Percentiles rank a stretch among this genome's conserved stretches.
Evolutionary conservation across 2,888 invertebrate genomes (phyloP).

Genomic region (Dryocosmus kuriphilus): DNA sequence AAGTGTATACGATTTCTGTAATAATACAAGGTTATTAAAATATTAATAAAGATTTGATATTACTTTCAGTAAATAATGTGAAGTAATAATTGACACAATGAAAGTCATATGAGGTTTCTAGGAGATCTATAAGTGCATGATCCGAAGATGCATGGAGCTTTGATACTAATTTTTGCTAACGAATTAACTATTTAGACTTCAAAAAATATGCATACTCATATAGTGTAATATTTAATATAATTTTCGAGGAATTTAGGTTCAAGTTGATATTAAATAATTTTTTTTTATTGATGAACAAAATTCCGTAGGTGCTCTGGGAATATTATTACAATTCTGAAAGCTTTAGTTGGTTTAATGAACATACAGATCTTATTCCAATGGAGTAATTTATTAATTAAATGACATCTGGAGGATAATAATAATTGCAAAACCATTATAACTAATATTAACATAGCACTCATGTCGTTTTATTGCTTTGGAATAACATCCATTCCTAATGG

Average conservation of each 20-base stretch:
- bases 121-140: conserved; percentile 15
- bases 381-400: too few relatives aligned
- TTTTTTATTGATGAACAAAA: too few relatives aligned
- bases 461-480: conserved; percentile 2
- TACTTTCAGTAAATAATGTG: background rate
- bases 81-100: background rate
- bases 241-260: too few relatives aligned
- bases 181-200: background rate
- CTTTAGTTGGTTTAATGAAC: too few relatives aligned
- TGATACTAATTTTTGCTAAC: conserved; percentile 29
- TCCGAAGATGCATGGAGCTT: conserved; percentile 45
- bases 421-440: conserved; percentile 11
- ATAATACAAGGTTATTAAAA: background rate
- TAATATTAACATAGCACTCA: conserved; percentile 5
- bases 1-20: conserved; percentile 17
- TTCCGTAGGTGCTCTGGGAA: too few relatives aligned
- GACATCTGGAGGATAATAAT: background rate
- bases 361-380: too few relatives aligned
- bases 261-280: too few relatives aligned
- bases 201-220: background rate
- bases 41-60: background rate
- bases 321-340: too few relatives aligned
- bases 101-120: background rate
- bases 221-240: too few relatives aligned
- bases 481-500: conserved; percentile 31